A percentile compares a stretch with the other conserved stretches of the same genome.
These are phyloP conservation scores for Dasyurus viverrinus DNA, from an alignment of 2,113 vertebrate species.

Conservation along the genomic window DNA sequence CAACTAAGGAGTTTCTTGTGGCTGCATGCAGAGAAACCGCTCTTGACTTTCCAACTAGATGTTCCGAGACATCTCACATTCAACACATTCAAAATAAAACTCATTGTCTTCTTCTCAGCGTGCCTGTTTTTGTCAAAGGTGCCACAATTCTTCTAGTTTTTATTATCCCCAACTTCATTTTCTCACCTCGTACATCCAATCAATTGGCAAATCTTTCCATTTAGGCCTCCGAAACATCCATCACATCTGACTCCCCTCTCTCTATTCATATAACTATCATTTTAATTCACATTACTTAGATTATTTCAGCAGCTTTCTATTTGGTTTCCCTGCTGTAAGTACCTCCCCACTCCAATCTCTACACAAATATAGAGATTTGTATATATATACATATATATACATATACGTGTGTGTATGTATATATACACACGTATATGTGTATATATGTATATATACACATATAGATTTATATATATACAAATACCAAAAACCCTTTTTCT, in stretches of 20 bases:
- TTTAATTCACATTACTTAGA: neutral
- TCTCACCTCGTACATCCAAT: neutral
- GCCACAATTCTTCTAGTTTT: neutral
- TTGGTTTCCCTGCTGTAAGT: neutral
- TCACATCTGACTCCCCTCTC: neutral
- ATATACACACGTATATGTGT: too few relatives aligned
- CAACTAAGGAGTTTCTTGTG: neutral
- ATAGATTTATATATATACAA: too few relatives aligned
- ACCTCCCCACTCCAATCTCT: neutral
- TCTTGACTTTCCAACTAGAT: neutral
- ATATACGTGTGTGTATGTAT: too few relatives aligned
- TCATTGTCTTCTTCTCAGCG: neutral
- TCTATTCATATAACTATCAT: neutral
- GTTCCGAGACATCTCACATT: neutral
- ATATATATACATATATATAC: too few relatives aligned
- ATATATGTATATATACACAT: too few relatives aligned
- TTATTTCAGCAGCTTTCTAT: neutral
- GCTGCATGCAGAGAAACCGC: neutral
- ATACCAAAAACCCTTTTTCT: neutral
- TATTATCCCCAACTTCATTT: neutral
- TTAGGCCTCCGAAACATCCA: neutral
- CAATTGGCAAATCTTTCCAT: neutral
- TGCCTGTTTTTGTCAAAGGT: neutral
- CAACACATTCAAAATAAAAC: neutral
- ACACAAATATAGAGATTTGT: too few relatives aligned